Percentiles rank a stretch among this genome's conserved stretches.
These are phyloP conservation scores for Drosophila prosaltans DNA, from an alignment of 1,140 invertebrate genomes.

Conservation along the genomic window DNA sequence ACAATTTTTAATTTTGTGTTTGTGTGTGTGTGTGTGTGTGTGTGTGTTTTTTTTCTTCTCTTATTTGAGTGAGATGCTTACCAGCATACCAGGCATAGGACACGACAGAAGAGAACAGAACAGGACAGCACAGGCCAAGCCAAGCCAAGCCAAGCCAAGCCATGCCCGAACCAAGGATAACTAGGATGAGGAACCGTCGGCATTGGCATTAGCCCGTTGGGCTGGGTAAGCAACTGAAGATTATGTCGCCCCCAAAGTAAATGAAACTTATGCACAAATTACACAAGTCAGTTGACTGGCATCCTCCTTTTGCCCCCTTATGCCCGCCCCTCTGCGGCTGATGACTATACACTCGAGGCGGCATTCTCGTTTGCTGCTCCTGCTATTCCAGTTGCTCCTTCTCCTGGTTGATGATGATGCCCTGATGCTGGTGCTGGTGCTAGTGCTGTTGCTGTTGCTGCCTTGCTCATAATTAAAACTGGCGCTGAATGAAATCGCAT, in stretches of 20 bases:
- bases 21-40: background rate
- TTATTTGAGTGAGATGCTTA: conserved; percentile 26
- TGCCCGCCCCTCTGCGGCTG: conserved; percentile 18
- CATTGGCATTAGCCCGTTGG: conserved; percentile 62
- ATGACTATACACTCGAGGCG: conserved; percentile 37
- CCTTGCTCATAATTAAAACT: conserved; percentile 75
- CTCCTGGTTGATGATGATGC: background rate
- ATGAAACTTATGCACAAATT: conserved; percentile 81
- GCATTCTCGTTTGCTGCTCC: conserved; percentile 11
- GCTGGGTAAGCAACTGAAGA: conserved; percentile 68
- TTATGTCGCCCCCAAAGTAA: conserved; percentile 79
- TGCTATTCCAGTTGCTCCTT: conserved; percentile 21
- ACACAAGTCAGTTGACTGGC: conserved; percentile 73
- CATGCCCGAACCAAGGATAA: background rate
- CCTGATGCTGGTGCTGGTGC: background rate
- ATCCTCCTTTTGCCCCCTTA: conserved; percentile 11
- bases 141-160: background rate
- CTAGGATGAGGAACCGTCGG: background rate
- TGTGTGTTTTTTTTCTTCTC: conserved; percentile 6
- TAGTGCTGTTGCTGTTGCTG: background rate
- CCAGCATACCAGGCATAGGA: no score
- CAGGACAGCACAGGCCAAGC: background rate
- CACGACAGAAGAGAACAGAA: background rate
- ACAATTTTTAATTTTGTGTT: conserved; percentile 48
- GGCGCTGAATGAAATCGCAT: conserved; percentile 80